phyloP scores from a whole-genome alignment of 2,797 vertebrate genomes.

The Acanthis flammea region DNA sequence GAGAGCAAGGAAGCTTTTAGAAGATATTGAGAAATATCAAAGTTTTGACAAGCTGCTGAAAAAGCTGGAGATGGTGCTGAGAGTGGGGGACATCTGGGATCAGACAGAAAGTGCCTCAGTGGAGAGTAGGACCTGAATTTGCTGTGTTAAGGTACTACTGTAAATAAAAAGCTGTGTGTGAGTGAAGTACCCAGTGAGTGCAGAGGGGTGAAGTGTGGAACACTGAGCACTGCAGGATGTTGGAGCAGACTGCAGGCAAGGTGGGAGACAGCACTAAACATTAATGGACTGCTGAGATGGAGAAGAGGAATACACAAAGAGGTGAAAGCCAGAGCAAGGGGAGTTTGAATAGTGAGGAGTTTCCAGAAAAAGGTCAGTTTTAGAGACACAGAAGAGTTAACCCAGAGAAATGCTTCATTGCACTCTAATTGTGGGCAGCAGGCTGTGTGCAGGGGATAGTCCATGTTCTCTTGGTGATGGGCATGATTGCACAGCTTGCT shows the following conservation, averaged over 20 bases:
- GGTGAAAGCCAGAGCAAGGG: background rate
- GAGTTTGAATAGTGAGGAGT: background rate
- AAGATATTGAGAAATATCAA: background rate
- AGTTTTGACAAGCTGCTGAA: background rate
- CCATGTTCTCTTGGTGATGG: background rate
- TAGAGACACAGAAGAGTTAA: background rate
- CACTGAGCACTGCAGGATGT: background rate
- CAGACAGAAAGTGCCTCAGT: background rate
- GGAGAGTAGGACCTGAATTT: background rate
- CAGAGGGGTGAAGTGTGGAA: background rate
- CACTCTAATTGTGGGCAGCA: background rate
- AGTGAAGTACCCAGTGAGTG: background rate
- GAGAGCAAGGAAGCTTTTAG: background rate
- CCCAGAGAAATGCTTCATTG: background rate
- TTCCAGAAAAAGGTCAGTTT: background rate
- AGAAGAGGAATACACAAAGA: background rate
- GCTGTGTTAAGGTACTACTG: background rate
- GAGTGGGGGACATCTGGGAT: background rate
- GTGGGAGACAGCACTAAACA: background rate
- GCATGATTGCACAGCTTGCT: background rate
- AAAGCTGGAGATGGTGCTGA: background rate
- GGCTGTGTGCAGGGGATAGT: background rate
- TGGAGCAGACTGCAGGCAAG: background rate
- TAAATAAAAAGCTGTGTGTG: background rate
- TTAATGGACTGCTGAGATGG: background rate